phyloP scores from a whole-genome alignment of 2,113 vertebrate genomes.

The Rhinolophus sinicus region DNA sequence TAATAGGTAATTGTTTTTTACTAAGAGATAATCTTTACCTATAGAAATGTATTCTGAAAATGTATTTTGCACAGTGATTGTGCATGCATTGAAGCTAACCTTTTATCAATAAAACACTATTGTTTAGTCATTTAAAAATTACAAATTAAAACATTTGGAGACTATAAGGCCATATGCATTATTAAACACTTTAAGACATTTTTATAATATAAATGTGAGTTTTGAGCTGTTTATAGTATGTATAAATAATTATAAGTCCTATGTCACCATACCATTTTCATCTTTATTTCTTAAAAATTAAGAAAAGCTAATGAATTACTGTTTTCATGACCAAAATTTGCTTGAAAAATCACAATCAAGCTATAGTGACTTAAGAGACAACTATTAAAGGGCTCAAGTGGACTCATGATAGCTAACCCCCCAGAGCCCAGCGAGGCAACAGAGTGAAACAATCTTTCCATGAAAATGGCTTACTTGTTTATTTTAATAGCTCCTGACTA shows the following conservation, averaged over 20 bases:
- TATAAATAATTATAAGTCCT: background rate
- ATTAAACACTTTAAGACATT: background rate
- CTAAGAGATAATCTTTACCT: slow-evolving; percentile 60
- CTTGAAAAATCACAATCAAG: background rate
- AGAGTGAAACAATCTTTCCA: background rate
- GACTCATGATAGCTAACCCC: background rate
- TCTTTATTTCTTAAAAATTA: background rate
- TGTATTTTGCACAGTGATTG: slow-evolving; percentile 60
- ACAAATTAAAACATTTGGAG: background rate
- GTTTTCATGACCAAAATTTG: background rate
- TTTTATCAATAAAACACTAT: slow-evolving; percentile 77
- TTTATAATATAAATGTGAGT: background rate
- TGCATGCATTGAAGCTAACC: slow-evolving; percentile 73
- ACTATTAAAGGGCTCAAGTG: background rate
- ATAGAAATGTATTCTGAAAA: slow-evolving; percentile 75
- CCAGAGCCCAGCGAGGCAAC: background rate
- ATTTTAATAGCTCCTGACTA: background rate
- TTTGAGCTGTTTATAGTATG: background rate
- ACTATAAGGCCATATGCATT: background rate
- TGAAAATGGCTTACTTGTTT: background rate
- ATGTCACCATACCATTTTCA: background rate
- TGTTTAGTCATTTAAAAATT: slow-evolving; percentile 36
- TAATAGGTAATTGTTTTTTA: slow-evolving; percentile 15
- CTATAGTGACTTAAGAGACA: background rate
- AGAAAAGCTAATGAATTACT: background rate